Evolutionary conservation across 2,888 invertebrate species (phyloP).

Genomic region (Drosophila colorata): DNA sequence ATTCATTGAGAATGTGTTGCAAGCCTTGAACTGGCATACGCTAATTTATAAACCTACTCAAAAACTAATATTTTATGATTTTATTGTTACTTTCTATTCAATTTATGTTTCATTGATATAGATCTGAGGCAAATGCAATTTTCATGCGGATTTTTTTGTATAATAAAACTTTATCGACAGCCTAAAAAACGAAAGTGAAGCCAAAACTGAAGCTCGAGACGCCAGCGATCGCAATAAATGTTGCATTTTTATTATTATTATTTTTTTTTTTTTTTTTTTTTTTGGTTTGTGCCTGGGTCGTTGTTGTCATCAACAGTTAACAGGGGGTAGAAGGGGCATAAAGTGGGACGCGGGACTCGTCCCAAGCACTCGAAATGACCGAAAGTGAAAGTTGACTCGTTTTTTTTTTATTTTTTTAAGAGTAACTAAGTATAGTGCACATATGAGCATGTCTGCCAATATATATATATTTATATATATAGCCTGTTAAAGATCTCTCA

Average conservation of each 20-base stretch:
- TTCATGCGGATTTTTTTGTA: slow-evolving; percentile 51
- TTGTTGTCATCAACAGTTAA: slow-evolving; percentile 46
- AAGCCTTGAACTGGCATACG: not conserved
- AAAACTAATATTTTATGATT: slow-evolving; percentile 2
- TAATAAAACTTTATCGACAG: slow-evolving; percentile 52
- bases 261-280: slow-evolving; percentile 27
- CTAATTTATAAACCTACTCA: slow-evolving; percentile 16
- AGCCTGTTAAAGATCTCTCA: slow-evolving; percentile 52
- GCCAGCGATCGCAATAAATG: slow-evolving; percentile 67
- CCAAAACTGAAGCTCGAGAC: slow-evolving; percentile 47
- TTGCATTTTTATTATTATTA: slow-evolving; percentile 77
- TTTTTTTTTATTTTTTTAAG: slow-evolving; percentile 11
- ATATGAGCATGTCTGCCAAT: slow-evolving; percentile 9
- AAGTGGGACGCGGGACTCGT: slow-evolving; percentile 40
- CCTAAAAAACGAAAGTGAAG: slow-evolving; percentile 22
- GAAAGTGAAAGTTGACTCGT: slow-evolving; percentile 74
- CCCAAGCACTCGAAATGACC: slow-evolving; percentile 47
- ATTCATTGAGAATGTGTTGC: not conserved
- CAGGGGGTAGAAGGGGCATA: slow-evolving; percentile 7
- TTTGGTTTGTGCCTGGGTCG: slow-evolving; percentile 17
- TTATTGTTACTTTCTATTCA: slow-evolving; percentile 59
- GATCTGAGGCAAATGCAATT: slow-evolving; percentile 69
- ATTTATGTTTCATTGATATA: slow-evolving; percentile 66
- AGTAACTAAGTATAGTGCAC: slow-evolving; percentile 24
- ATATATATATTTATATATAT: not conserved